A percentile compares a stretch with the other conserved stretches of the same genome.
phyloP scores from a whole-genome alignment of 2,888 invertebrate genomes.

The Caradrina clavipalpis region DNA sequence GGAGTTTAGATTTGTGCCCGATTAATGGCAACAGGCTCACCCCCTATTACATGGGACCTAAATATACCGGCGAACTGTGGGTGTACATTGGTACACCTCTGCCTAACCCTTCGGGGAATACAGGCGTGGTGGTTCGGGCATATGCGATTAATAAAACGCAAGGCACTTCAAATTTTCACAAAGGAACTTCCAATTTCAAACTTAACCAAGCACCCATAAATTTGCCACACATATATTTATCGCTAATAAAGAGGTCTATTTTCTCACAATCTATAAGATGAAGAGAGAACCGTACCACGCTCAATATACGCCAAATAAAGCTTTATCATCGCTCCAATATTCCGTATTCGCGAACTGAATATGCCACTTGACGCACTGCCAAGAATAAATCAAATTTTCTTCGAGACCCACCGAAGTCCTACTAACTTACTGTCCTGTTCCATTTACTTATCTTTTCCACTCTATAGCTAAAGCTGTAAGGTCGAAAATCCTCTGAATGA shows the following conservation, averaged over 20 bases:
- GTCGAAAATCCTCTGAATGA: conserved; percentile 23
- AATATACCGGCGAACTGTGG: too few species aligned
- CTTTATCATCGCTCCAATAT: conserved; percentile 83
- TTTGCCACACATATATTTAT: conserved; percentile 36
- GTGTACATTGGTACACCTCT: too few species aligned
- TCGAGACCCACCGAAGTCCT: conserved; percentile 56
- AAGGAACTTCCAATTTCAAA: conserved; percentile 2
- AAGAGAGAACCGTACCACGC: conserved; percentile 70
- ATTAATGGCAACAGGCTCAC: too few species aligned
- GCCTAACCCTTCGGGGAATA: too few species aligned
- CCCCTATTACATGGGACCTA: too few species aligned
- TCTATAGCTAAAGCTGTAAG: conserved; percentile 23
- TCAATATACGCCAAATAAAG: conserved; percentile 84
- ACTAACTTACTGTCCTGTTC: conserved; percentile 46
- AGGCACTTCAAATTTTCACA: background rate
- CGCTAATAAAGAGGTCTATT: conserved; percentile 47
- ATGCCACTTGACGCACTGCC: conserved; percentile 85
- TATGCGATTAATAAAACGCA: too few species aligned
- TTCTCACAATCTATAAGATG: conserved; percentile 64
- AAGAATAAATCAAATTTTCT: conserved; percentile 86
- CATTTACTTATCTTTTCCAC: conserved; percentile 43
- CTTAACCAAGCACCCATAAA: conserved; percentile 11
- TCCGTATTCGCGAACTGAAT: conserved; percentile 80
- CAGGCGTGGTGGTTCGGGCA: too few species aligned
- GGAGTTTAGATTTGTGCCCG: too few species aligned